phyloP scores from a whole-genome alignment of 2,888 invertebrate species.

The Dugesia japonica region DNA sequence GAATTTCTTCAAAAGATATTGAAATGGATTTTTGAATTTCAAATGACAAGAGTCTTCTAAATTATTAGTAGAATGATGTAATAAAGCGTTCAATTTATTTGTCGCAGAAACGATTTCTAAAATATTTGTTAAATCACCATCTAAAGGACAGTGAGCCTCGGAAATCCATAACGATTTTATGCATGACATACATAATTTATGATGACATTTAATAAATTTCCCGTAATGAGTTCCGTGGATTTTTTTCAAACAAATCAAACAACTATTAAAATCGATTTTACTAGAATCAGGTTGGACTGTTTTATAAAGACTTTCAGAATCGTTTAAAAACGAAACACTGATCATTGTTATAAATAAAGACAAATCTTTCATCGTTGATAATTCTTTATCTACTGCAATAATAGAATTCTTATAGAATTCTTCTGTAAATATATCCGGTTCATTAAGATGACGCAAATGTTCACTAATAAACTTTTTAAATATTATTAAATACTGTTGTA shows the following conservation, averaged over 20 bases:
- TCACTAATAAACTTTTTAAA: neutral
- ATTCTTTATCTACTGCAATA: neutral
- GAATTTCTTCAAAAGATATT: no score
- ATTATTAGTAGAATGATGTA: no score
- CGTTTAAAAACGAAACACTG: neutral
- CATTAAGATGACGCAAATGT: neutral
- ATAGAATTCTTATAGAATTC: neutral
- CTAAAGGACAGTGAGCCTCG: no score
- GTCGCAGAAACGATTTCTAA: no score
- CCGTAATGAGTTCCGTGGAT: slow-evolving; percentile 15
- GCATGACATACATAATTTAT: neutral
- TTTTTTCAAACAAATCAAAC: neutral
- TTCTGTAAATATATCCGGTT: neutral
- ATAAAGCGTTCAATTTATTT: no score
- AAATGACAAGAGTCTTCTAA: no score
- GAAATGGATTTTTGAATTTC: no score
- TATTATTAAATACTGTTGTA: neutral
- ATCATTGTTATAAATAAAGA: neutral
- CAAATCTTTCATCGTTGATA: neutral
- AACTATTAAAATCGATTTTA: neutral
- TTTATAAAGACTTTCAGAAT: neutral
- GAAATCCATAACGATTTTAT: neutral
- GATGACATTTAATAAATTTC: neutral
- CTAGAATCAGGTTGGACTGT: neutral
- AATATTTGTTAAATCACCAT: no score